phyloP scores from a whole-genome alignment of 2,888 invertebrate genomes.

The Caradrina clavipalpis region DNA sequence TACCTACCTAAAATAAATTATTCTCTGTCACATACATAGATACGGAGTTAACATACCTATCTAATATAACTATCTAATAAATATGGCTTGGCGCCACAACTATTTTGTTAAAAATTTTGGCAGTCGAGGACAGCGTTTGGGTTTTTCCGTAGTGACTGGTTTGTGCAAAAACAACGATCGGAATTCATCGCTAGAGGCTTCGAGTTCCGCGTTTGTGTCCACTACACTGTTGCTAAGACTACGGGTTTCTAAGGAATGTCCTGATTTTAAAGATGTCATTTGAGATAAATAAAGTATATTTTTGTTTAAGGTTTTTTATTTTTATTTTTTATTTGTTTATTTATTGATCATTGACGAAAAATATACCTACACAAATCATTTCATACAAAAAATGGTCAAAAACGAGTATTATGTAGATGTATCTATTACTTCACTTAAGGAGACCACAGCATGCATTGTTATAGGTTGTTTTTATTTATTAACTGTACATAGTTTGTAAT shows the following conservation, averaged over 20 bases:
- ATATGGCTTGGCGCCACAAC: slow-evolving; percentile 42
- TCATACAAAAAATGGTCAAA: no score
- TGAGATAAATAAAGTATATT: not conserved
- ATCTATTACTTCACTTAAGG: no score
- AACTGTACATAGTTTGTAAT: no score
- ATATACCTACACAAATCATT: no score
- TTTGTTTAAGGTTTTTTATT: no score
- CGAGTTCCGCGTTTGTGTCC: slow-evolving; percentile 71
- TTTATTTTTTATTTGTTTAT: no score
- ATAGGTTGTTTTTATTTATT: no score
- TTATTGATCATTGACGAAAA: no score
- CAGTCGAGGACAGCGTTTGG: slow-evolving; percentile 52
- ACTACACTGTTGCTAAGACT: slow-evolving; percentile 22
- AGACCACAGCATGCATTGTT: no score
- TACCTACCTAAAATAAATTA: slow-evolving; percentile 11
- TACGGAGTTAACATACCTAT: slow-evolving; percentile 14
- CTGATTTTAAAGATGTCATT: not conserved
- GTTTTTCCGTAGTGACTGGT: slow-evolving; percentile 79
- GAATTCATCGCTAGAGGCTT: slow-evolving; percentile 72
- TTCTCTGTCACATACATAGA: not conserved
- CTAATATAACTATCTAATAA: not conserved
- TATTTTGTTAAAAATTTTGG: slow-evolving; percentile 30
- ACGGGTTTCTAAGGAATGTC: slow-evolving; percentile 25
- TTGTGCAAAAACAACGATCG: slow-evolving; percentile 73
- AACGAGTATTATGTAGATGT: no score